Evolutionary conservation across 1,140 invertebrate genomes (phyloP).

Genomic region (Ctenoplectra terminalis): DNA sequence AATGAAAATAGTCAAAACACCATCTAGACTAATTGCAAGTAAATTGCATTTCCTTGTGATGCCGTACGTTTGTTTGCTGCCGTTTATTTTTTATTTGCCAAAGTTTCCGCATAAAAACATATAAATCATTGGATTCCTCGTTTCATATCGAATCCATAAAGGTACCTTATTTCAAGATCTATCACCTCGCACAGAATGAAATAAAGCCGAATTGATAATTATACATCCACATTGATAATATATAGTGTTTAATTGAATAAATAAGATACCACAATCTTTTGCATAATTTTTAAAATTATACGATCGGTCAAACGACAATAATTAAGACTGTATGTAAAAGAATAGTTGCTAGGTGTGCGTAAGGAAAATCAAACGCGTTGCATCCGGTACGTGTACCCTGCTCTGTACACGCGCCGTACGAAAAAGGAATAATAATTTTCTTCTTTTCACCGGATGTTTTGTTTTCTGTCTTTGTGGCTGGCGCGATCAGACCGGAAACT

Average conservation of each 20-base stretch:
- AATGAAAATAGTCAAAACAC: too few relatives aligned
- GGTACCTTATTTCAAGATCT: too few relatives aligned
- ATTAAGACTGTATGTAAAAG: constrained; percentile 23
- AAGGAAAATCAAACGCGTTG: constrained; percentile 56
- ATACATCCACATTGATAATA: too few relatives aligned
- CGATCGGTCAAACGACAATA: background rate
- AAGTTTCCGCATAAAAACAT: too few relatives aligned
- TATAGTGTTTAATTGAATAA: background rate
- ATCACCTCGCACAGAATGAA: too few relatives aligned
- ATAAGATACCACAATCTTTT: background rate
- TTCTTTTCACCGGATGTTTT: constrained; percentile 49
- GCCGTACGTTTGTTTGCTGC: too few relatives aligned
- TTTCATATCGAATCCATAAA: too few relatives aligned
- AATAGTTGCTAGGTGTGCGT: constrained; percentile 55
- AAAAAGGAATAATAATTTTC: constrained; percentile 62
- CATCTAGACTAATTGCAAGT: too few relatives aligned
- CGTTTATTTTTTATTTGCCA: too few relatives aligned
- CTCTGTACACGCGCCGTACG: constrained; percentile 28
- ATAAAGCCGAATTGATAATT: too few relatives aligned
- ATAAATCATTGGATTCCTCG: too few relatives aligned
- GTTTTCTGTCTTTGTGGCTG: constrained; percentile 51
- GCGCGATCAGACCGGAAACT: constrained; percentile 60
- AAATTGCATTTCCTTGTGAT: too few relatives aligned
- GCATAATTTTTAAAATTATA: background rate
- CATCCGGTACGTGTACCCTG: constrained; percentile 53